Conservation (phyloP, 2,113 vertebrate species). For the Neomonachus schauinslandi region DNA sequence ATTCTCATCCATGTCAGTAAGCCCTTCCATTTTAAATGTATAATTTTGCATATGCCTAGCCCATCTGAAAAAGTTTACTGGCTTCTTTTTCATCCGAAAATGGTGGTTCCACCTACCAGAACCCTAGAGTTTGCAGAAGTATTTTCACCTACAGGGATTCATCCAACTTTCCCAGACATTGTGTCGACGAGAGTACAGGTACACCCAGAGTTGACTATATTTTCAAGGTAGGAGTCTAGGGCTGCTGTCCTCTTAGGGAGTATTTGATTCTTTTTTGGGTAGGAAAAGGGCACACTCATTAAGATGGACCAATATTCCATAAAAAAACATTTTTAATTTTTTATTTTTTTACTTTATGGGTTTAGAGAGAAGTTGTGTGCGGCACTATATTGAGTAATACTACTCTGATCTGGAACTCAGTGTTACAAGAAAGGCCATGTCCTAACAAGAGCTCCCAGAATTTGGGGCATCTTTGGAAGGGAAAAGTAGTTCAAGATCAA, state of each 20-base stretch:
- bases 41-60: not conserved
- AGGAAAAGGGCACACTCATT: not conserved
- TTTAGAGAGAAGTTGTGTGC: not conserved
- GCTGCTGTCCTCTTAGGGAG: not conserved
- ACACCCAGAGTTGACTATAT: not conserved
- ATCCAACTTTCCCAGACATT: not conserved
- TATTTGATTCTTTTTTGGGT: not conserved
- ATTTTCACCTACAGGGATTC: not conserved
- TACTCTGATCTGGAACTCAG: not conserved
- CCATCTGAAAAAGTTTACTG: not conserved
- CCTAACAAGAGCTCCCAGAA: not conserved
- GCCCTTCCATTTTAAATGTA: not conserved
- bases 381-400: not conserved
- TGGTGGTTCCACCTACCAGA: not conserved
- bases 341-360: not conserved
- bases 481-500: not conserved
- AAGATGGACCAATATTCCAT: not conserved
- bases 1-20: not conserved
- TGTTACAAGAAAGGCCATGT: not conserved
- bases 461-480: not conserved
- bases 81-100: not conserved
- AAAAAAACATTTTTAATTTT: not conserved
- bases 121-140: not conserved
- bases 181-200: not conserved
- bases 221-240: not conserved